Evolutionary conservation across 2,113 vertebrate species (phyloP), one percentile per base, ranked within the genome.

Genomic region (Ranitomeya imitator): DNA sequence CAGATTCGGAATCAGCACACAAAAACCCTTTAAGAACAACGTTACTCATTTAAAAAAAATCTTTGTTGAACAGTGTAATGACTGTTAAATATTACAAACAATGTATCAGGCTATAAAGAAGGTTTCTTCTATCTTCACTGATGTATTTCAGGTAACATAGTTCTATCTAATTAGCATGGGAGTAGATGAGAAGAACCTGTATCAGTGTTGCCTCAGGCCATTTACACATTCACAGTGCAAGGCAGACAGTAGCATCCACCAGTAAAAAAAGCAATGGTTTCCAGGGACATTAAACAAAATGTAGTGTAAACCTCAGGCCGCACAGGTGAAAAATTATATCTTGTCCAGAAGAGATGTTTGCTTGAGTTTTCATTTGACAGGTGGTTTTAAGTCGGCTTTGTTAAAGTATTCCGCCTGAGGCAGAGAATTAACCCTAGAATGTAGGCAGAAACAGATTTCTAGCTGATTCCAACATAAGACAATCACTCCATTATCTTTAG

Each of bases 281-380:
- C 57, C 71, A 88, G 80, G 87, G 55, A 76, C 81, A n/a, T 83
- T 67, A 16, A 26, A 54, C 19, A 11, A 21, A 57, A 67, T 23
- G 23, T 52, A 45, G 21, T 31, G 63, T 86, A 61, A 67, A 69
- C 51, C 26, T 79, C 61, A 80, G 9, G 18, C n/a, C 51, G 26
- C 57, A 19, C 67, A 85, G n/a, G 73, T 85, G 67, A 79, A 86
- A 86, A 67, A 55, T 86, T 23, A 86, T 55, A 86, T 60, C 83
- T 74, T 57, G 54, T 37, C 71, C 52, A 60, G 15, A 76, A 59
- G 26, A 74, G 83, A 59, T 76, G 69, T 76, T 85, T 85, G 54
- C 55, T 76, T 59, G 37, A 77, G n/a, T 65, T 67, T 86, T 86
- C 79, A 80, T 87, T 80, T 87, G 86, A 87, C 77, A 81, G 77